A percentile compares a stretch with the other conserved stretches of the same genome.
These are phyloP conservation scores for Aphelocoma californica DNA, from an alignment of 2,797 vertebrate genomes.

Conservation along the genomic window DNA sequence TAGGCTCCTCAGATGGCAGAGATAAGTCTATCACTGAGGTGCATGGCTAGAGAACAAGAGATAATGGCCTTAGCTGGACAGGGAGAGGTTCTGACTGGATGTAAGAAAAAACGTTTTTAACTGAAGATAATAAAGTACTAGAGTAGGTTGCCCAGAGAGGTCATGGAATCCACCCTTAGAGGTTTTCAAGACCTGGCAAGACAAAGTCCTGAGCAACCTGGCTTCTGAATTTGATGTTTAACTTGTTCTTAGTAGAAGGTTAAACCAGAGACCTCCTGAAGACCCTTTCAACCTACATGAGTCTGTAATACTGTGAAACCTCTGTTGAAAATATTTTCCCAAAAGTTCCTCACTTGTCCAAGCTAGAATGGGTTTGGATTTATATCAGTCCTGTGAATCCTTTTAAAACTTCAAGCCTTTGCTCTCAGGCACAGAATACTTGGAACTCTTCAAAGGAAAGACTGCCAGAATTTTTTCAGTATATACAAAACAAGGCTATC, in stretches of 20 bases:
- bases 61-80: background rate
- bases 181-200: background rate
- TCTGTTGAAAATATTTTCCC: background rate
- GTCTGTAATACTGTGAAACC: background rate
- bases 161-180: background rate
- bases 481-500: constrained; percentile 5
- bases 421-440: background rate
- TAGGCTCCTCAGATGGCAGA: background rate
- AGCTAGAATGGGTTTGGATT: background rate
- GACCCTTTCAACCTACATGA: background rate
- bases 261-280: background rate
- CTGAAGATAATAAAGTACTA: background rate
- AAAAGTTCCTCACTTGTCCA: background rate
- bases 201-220: background rate
- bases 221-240: background rate
- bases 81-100: background rate
- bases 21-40: background rate
- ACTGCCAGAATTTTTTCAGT: background rate
- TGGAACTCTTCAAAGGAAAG: background rate
- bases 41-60: background rate
- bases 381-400: background rate
- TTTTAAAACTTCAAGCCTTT: background rate
- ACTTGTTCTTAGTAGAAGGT: background rate
- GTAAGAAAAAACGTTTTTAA: background rate
- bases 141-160: background rate